Base-by-base conservation (phyloP, 2,113 vertebrate species). In the Lampris incognitus region DNA sequence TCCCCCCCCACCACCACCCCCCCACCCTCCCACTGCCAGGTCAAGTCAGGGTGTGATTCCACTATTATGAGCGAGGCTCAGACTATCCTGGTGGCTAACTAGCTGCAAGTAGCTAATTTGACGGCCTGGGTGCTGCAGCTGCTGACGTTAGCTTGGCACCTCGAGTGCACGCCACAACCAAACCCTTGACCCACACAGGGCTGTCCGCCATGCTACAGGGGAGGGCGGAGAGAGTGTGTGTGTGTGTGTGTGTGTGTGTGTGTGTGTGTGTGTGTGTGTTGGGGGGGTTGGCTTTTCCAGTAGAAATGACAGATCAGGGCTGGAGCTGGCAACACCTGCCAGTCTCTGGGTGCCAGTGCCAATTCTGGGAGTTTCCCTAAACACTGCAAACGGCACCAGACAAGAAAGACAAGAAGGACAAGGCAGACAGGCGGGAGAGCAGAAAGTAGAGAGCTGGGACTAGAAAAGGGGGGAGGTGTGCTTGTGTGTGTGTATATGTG, bases 341-440 rank as follows among this genome's bases (percentile, higher is more conserved):
- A 77, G 70, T 39, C 69, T 48, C 70, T 83, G 71, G 81, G 78
- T 76, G 63, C 59, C 8, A 37, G 11, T 74, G 76, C 88, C 90
- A 86, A 78, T 37, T 65, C 68, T 55, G 58, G 74, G 69, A 74
- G 81, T 87, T 87, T 88, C 81, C 78, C 71, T 85, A 71, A 76
- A 67, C 40, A 88, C n/a, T 46, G 81, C 61, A 79, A 87, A 82
- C 67, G 60, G 69, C 64, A 69, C 58, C 69, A 66, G 63, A 71
- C 74, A 48, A 3, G 61, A 50, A 70, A 78, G 66, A 72, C 61
- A 7, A 55, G 63, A 75, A 67, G 62, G 44, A 10, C 57, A 66
- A 56, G 4, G 13, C 24, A 59, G 11, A 48, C 13, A 4, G 13
- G 1, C 9, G 41, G 62, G 36, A 55, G 65, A 62, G 67, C 49